phyloP scores from a whole-genome alignment of 37 sponge, comb jelly and placozoan species.

The Cliona cf. orientalis region DNA sequence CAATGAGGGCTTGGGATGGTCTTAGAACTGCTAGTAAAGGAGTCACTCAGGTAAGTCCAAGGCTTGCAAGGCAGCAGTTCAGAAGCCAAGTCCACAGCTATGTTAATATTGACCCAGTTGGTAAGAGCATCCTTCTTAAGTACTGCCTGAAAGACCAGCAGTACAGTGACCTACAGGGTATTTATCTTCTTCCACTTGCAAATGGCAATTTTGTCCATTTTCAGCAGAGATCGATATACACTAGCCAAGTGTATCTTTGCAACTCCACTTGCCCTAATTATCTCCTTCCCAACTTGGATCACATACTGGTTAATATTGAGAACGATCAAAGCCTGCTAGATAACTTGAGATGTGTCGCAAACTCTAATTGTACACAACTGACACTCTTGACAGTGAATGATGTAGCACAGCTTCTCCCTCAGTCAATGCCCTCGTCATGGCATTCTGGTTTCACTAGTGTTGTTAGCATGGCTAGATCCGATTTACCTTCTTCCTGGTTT shows the following conservation, averaged over 20 bases:
- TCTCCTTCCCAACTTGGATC: slow-evolving; percentile 47
- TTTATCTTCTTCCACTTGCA: slow-evolving; percentile 50
- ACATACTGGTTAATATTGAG: slow-evolving; percentile 10
- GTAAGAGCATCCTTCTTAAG: slow-evolving; percentile 28
- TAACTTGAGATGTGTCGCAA: slow-evolving; percentile 17
- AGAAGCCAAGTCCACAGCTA: slow-evolving; percentile 10
- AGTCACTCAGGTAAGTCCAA: slow-evolving; percentile 17
- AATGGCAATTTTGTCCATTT: slow-evolving; percentile 43
- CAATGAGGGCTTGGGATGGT: slow-evolving; percentile 17
- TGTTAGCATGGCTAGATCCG: slow-evolving; percentile 4
- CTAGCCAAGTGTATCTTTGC: slow-evolving; percentile 37
- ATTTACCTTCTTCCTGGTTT: slow-evolving; percentile 29
- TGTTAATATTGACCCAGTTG: not conserved
- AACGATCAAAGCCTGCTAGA: slow-evolving; percentile 12
- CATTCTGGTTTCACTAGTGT: not conserved
- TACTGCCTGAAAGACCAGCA: slow-evolving; percentile 48
- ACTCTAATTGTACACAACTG: slow-evolving; percentile 17
- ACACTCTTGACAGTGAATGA: not conserved
- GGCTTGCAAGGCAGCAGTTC: slow-evolving; percentile 11
- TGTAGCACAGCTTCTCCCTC: slow-evolving; percentile 8
- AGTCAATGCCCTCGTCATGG: slow-evolving; percentile 21
- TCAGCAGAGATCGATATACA: not conserved
- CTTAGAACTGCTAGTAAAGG: not conserved
- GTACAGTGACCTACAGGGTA: slow-evolving; percentile 20
- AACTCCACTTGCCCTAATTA: slow-evolving; percentile 21